Evolutionary conservation across 2,113 vertebrate species (phyloP), one percentile per base, ranked within the genome.

Genomic region (Megaptera novaeangliae): DNA sequence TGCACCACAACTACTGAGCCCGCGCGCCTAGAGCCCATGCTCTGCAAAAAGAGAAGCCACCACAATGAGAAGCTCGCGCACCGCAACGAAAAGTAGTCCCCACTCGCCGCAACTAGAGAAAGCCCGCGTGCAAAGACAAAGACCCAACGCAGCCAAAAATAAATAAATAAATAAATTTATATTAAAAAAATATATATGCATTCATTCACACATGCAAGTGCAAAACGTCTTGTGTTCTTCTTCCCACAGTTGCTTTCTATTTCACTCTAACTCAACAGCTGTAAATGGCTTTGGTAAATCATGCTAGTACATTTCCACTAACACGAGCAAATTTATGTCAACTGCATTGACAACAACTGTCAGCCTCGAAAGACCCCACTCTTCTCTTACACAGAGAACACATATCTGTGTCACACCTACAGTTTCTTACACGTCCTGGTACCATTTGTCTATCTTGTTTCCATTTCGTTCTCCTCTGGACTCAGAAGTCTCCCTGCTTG

Each of bases 311-410:
- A 87, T 98, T 98, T 98, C 98, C 98, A 98, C 98, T 98, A 98
- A 98, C 97, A 97, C 97, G 96, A 98, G 97, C 95, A 97, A 98
- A 98, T 97, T 90, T 88, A 96, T 49, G 85, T 95, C 97, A 96
- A 46, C 85, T 94, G n/a, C 0, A 27, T 92, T 97, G 98, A 98
- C 98, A 98, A 97, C 89, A 97, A 91, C 86, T 93, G 97, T 97
- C 17, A 0, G 95, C 91, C 57, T 90, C 93, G 91, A 97, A 98
- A 97, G 96, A 97, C 94, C 77, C 88, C 97, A 91, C 97, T 98
- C 98, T 98, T 96, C 95, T 96, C 95, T 91, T 96, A 96, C 85
- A 90, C 0, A 0, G 97, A 96, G 94, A 98, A 90, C 74, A 84
- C 3, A 5, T 84, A 44, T 96, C 88, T 96, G 93, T 96, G 97